These are phyloP conservation scores for Scarus forsteni DNA, from an alignment of 2,797 vertebrate genomes.

Conservation along the genomic window DNA sequence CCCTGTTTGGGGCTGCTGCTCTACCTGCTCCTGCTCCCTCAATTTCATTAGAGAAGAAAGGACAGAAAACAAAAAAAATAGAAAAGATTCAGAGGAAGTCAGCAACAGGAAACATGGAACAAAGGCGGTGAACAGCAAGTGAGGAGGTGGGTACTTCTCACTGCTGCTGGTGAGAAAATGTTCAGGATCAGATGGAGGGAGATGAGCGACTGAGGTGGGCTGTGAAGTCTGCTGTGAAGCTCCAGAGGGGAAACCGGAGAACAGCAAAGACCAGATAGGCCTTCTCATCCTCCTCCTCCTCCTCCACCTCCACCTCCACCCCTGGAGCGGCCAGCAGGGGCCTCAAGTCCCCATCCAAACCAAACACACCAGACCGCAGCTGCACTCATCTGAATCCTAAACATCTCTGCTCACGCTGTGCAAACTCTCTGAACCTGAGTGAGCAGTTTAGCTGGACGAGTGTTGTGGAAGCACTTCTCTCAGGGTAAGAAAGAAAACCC, in stretches of 20 bases:
- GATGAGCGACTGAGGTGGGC: slow-evolving; percentile 12
- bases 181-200: slow-evolving; percentile 1
- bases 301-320: slow-evolving; percentile 24
- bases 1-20: too few species aligned
- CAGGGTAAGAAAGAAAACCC: slow-evolving; percentile 33
- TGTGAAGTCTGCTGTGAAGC: slow-evolving; percentile 32
- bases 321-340: slow-evolving; percentile 45
- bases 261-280: slow-evolving; percentile 32
- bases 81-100: slow-evolving; percentile 25
- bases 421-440: slow-evolving; percentile 10
- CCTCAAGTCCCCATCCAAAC: slow-evolving; percentile 61
- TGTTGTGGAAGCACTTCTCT: slow-evolving; percentile 15
- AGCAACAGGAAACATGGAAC: slow-evolving; percentile 27
- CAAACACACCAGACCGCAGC: slow-evolving; percentile 62
- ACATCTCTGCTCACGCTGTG: slow-evolving; percentile 19
- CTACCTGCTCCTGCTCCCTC: too few species aligned
- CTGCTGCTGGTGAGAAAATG: slow-evolving; percentile 30
- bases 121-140: slow-evolving; percentile 18
- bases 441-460: slow-evolving; percentile 12
- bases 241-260: slow-evolving; percentile 32
- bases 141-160: slow-evolving; percentile 9
- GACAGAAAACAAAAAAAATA: too few species aligned
- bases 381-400: slow-evolving; percentile 37
- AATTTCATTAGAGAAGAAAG: too few species aligned
- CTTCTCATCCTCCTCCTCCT: background rate